These are phyloP conservation scores for Pelobates fuscus DNA, from an alignment of 2,113 vertebrate genomes.

Conservation along the genomic window DNA sequence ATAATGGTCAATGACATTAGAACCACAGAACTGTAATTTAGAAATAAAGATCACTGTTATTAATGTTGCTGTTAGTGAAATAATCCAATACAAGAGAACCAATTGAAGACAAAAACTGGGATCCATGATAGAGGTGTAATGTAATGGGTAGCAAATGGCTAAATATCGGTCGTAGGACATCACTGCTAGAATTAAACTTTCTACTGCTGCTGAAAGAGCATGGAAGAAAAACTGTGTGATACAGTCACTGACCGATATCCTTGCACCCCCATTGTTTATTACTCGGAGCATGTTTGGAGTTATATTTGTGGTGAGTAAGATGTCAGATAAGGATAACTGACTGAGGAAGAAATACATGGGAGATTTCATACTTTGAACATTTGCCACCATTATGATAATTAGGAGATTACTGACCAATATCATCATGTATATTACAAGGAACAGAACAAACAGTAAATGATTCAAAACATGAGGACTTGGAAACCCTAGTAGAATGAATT, in stretches of 20 bases:
- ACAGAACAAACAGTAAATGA: conserved; percentile 44
- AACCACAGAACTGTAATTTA: too few species aligned
- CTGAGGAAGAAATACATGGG: too few species aligned
- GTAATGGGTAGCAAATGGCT: too few species aligned
- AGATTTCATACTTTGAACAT: conserved; percentile 3
- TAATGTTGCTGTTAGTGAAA: too few species aligned
- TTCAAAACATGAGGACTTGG: conserved; percentile 24
- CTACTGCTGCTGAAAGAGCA: background rate
- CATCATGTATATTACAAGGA: conserved; percentile 50
- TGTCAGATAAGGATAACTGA: conserved; percentile 52
- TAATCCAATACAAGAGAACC: too few species aligned
- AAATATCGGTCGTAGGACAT: conserved; percentile 56
- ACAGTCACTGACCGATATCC: background rate
- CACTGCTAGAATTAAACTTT: conserved; percentile 43
- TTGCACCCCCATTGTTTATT: background rate
- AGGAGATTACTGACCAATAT: conserved; percentile 52
- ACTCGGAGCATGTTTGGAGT: conserved; percentile 45
- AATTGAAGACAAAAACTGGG: too few species aligned
- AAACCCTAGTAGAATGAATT: conserved; percentile 55
- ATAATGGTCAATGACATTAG: too few species aligned
- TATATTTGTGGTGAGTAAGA: conserved; percentile 41
- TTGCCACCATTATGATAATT: conserved; percentile 31
- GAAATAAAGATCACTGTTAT: too few species aligned
- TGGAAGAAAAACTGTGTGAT: conserved; percentile 23
- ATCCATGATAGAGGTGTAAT: too few species aligned